Conservation (phyloP, 2,888 invertebrate species). For the Eristalinus sepulchralis region DNA sequence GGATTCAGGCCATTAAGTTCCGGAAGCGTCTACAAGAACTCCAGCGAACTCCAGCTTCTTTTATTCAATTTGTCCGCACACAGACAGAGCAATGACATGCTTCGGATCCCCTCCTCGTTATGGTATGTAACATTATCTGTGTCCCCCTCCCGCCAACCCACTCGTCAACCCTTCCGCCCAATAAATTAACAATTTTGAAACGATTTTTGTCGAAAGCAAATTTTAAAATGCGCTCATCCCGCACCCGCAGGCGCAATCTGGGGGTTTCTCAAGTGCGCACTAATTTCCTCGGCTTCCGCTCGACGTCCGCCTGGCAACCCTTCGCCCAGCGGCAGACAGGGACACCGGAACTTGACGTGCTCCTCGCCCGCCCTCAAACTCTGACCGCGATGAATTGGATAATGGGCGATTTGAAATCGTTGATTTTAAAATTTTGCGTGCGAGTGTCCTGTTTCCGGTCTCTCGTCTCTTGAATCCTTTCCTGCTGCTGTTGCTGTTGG, state of each 20-base stretch:
- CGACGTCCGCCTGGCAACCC: constrained; percentile 41
- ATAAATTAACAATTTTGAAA: constrained; percentile 65
- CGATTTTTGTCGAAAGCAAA: constrained; percentile 25
- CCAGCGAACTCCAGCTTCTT: constrained; percentile 58
- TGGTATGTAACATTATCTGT: neutral
- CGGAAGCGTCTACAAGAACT: constrained; percentile 75
- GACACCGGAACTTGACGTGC: constrained; percentile 12
- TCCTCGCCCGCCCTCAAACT: constrained; percentile 4
- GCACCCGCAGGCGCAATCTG: constrained; percentile 64
- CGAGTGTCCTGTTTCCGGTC: constrained; percentile 59
- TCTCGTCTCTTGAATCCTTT: constrained; percentile 42
- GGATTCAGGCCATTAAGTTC: constrained; percentile 81
- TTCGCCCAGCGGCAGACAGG: constrained; percentile 1
- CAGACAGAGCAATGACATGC: constrained; percentile 64
- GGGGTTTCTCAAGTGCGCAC: constrained; percentile 69
- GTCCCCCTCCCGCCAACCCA: neutral
- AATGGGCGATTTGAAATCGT: constrained; percentile 68
- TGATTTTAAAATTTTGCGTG: constrained; percentile 70
- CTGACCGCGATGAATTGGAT: constrained; percentile 53
- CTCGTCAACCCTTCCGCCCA: constrained; percentile 67
- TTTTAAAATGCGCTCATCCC: constrained; percentile 56
- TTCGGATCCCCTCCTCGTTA: constrained; percentile 12
- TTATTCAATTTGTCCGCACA: constrained; percentile 30
- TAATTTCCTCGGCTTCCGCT: constrained; percentile 68
- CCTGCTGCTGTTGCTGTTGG: neutral